Percentiles rank a stretch among this genome's conserved stretches.
Conservation (phyloP, 2,888 invertebrate genomes). For the Onchidella celtica region DNA sequence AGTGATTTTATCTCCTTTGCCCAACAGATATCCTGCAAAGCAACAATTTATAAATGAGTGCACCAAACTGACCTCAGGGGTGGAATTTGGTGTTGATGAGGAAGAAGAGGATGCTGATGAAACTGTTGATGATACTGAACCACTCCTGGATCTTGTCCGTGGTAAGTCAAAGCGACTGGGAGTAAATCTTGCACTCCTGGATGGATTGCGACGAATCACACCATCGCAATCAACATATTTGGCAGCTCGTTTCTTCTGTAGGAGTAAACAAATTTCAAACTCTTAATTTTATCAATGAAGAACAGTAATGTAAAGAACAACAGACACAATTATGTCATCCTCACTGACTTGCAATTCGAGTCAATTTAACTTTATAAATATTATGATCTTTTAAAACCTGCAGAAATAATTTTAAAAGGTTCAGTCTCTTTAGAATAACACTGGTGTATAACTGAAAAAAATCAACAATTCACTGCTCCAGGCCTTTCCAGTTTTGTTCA, state of each 20-base stretch:
- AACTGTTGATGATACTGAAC: constrained; percentile 61
- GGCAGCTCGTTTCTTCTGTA: constrained; percentile 36
- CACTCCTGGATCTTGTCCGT: constrained; percentile 59
- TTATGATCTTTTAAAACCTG: too few species aligned
- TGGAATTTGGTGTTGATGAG: constrained; percentile 54
- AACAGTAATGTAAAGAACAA: not conserved
- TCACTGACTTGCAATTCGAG: too few species aligned
- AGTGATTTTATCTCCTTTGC: too few species aligned
- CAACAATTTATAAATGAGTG: too few species aligned
- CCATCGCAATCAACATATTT: constrained; percentile 20
- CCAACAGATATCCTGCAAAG: too few species aligned
- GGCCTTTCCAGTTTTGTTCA: too few species aligned
- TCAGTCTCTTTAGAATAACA: too few species aligned
- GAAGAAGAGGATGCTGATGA: constrained; percentile 58
- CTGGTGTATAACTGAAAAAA: too few species aligned
- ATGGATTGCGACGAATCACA: constrained; percentile 61
- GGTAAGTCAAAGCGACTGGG: constrained; percentile 56
- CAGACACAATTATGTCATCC: too few species aligned
- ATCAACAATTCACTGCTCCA: too few species aligned
- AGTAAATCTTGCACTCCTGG: constrained; percentile 57
- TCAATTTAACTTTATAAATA: too few species aligned
- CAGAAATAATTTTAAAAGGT: too few species aligned
- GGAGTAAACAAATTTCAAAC: not conserved
- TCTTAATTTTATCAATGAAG: not conserved
- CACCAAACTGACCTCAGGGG: constrained; percentile 61